These are phyloP conservation scores for Cynocephalus volans DNA, from an alignment of 2,113 vertebrate genomes.

Conservation along the genomic window DNA sequence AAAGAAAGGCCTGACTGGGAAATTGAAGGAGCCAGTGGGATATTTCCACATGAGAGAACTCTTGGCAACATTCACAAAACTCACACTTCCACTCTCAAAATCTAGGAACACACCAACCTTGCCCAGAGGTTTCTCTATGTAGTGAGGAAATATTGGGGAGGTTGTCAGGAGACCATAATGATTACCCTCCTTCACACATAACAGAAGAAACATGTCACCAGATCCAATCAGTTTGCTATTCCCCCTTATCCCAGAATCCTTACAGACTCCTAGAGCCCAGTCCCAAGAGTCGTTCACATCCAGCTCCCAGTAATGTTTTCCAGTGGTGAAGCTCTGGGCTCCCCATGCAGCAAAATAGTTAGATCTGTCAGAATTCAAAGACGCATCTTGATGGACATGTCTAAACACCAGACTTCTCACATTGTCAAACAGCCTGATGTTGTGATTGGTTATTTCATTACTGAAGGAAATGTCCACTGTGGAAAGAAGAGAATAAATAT, in stretches of 20 bases:
- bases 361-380: rapidly evolving
- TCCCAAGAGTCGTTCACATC: neutral
- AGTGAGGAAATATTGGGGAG: rapidly evolving
- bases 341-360: neutral
- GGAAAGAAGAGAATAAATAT: neutral
- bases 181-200: neutral
- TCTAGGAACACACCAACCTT: neutral
- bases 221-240: rapidly evolving
- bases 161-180: neutral
- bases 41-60: neutral
- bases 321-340: neutral
- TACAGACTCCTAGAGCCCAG: neutral
- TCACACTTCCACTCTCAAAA: neutral
- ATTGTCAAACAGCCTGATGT: neutral
- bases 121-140: neutral
- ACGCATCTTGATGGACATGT: rapidly evolving
- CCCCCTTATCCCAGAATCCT: neutral
- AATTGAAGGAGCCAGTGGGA: neutral
- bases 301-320: conserved; percentile 13
- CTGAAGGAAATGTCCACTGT: neutral
- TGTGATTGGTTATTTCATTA: neutral
- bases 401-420: neutral
- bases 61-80: neutral
- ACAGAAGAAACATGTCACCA: neutral
- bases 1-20: neutral